Evolutionary conservation across 2,888 invertebrate species (phyloP).

Genomic region (Drosophila tripunctata): DNA sequence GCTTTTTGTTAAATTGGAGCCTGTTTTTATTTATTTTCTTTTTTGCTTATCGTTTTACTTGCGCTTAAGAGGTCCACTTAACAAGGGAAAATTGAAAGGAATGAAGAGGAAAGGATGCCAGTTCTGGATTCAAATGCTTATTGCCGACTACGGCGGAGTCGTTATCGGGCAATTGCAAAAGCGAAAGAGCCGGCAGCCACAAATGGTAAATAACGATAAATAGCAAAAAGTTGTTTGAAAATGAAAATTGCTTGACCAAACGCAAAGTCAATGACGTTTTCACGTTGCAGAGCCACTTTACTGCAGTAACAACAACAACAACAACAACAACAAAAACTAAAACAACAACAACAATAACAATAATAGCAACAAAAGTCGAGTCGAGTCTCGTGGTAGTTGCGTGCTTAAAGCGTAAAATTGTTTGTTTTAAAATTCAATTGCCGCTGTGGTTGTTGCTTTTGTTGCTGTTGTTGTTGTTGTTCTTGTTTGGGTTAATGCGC

Average conservation of each 20-base stretch:
- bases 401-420: constrained; percentile 78
- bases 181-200: constrained; percentile 14
- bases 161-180: constrained; percentile 23
- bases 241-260: constrained; percentile 66
- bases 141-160: constrained; percentile 30
- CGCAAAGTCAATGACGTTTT: constrained; percentile 73
- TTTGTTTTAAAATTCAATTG: constrained; percentile 78
- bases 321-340: constrained; percentile 24
- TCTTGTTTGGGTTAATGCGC: constrained; percentile 44
- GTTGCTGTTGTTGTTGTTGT: constrained; percentile 2
- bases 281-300: constrained; percentile 54
- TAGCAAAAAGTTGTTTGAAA: constrained; percentile 63
- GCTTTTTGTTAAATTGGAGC: constrained; percentile 11
- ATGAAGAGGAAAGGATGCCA: constrained; percentile 13
- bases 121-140: constrained; percentile 49
- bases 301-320: constrained; percentile 46
- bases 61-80: constrained; percentile 49
- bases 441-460: constrained; percentile 25
- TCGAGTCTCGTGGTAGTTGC: constrained; percentile 49
- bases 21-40: background rate
- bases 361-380: background rate
- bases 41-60: constrained; percentile 18
- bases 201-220: constrained; percentile 77
- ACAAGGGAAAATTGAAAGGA: constrained; percentile 25
- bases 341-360: constrained; percentile 25